Conservation (phyloP, 2,888 invertebrate genomes). For the Cephonodes hylas region DNA sequence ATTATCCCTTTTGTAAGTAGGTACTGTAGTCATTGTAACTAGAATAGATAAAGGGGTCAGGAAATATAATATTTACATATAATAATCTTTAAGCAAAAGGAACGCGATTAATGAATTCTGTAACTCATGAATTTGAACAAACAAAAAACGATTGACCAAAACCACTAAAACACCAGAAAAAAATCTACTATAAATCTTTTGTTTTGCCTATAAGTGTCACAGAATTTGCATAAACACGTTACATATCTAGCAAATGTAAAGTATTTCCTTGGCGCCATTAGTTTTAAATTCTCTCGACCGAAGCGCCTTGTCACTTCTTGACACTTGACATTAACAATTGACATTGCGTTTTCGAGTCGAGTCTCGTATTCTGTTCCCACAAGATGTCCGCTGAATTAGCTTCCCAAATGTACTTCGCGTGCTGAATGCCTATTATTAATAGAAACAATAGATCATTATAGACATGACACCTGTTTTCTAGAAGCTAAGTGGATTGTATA, state of each 20-base stretch:
- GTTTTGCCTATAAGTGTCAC: background rate
- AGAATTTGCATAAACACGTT: background rate
- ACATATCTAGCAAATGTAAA: background rate
- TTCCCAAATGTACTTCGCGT: conserved; percentile 25
- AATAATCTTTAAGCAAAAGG: too few species aligned
- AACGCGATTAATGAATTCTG: too few species aligned
- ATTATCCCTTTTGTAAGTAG: too few species aligned
- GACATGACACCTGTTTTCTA: conserved; percentile 9
- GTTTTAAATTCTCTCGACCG: background rate
- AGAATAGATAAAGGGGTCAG: too few species aligned
- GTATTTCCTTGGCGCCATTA: background rate
- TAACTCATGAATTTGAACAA: too few species aligned
- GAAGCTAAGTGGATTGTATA: background rate
- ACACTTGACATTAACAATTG: conserved; percentile 17
- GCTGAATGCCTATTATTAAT: conserved; percentile 24
- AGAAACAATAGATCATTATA: conserved; percentile 27
- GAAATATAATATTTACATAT: too few species aligned
- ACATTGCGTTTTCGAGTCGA: conserved; percentile 14
- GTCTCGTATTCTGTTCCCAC: conserved; percentile 33
- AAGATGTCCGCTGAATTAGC: conserved; percentile 21
- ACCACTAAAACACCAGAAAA: too few species aligned
- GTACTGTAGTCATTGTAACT: too few species aligned
- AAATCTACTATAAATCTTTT: too few species aligned
- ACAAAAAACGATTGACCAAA: too few species aligned
- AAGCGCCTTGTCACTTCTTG: background rate